These are phyloP conservation scores for Leptatherina wallacei DNA, from an alignment of 2,797 vertebrate species.

Conservation along the genomic window DNA sequence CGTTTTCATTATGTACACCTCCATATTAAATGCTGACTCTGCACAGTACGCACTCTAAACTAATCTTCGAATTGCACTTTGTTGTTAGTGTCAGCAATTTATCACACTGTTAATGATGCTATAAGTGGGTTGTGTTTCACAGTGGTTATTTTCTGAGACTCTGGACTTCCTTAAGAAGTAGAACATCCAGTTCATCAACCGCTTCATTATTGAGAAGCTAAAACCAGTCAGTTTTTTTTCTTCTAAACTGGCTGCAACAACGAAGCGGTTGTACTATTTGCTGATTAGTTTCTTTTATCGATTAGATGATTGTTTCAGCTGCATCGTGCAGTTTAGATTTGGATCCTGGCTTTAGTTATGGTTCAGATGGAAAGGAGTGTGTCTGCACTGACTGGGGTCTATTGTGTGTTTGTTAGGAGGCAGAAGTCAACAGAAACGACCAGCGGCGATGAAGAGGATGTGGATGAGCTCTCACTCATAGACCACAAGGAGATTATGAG, in stretches of 20 bases:
- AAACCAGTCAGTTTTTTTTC: not conserved
- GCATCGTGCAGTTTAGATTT: not conserved
- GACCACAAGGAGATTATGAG: constrained; percentile 96
- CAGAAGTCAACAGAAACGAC: constrained; percentile 71
- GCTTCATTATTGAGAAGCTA: not conserved
- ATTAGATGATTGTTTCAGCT: constrained; percentile 1
- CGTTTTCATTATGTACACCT: not conserved
- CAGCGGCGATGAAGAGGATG: constrained; percentile 84
- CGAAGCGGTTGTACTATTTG: not conserved
- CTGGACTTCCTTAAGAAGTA: not conserved
- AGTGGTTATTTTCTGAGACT: not conserved
- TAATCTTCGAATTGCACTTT: not conserved
- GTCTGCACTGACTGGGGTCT: constrained; percentile 4
- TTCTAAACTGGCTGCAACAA: not conserved
- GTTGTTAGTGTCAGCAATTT: not conserved
- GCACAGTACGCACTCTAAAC: not conserved
- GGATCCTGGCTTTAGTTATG: not conserved
- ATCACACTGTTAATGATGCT: not conserved
- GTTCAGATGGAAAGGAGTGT: not conserved
- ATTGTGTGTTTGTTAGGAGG: constrained; percentile 60
- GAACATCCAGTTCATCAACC: not conserved
- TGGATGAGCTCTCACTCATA: constrained; percentile 94
- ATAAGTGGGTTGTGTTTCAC: not conserved
- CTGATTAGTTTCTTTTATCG: not conserved
- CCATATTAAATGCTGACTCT: not conserved